Conservation (phyloP, 2,113 vertebrate species). For the Pituophis catenifer region DNA sequence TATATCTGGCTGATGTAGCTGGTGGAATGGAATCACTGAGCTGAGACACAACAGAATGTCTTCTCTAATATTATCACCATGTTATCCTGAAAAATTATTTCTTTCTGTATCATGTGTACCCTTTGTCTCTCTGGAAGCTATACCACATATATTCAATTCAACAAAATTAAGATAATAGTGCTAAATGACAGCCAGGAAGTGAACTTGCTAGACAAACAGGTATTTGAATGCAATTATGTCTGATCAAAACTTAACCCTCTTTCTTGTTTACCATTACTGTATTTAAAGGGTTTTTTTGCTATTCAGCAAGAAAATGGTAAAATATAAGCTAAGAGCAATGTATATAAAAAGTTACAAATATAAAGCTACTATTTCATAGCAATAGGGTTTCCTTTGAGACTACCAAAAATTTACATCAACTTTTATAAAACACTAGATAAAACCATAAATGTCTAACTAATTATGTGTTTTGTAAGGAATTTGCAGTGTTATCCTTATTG, state of each 20-base stretch:
- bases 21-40: neutral
- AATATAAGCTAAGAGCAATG: neutral
- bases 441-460: neutral
- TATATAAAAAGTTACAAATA: neutral
- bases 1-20: neutral
- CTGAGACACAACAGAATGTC: neutral
- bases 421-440: neutral
- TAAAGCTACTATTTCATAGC: neutral
- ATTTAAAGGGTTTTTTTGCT: neutral
- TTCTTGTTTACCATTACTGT: neutral
- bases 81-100: neutral
- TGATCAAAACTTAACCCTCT: neutral
- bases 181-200: neutral
- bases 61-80: neutral
- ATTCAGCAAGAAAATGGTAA: neutral
- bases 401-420: neutral
- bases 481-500: neutral
- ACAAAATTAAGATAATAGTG: neutral
- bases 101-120: neutral
- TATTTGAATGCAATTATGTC: neutral
- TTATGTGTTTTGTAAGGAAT: neutral
- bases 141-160: neutral
- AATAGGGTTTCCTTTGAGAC: neutral
- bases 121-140: neutral
- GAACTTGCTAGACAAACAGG: neutral